Evolutionary conservation across 2,113 vertebrate species (phyloP).

Genomic region (Alligator sinensis): DNA sequence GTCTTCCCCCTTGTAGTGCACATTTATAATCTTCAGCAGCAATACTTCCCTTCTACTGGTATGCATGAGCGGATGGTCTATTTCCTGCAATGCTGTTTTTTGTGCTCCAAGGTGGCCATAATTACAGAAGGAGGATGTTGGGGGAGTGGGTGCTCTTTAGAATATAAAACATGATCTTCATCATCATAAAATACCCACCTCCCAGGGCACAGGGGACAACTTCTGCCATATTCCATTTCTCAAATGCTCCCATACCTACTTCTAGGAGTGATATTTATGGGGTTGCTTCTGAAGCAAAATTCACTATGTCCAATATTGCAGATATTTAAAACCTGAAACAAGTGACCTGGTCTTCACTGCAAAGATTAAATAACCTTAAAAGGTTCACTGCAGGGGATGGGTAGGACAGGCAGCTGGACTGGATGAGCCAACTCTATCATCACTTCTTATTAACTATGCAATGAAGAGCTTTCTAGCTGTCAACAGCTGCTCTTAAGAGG

Average conservation of each 20-base stretch:
- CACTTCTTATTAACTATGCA: not conserved
- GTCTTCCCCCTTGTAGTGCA: not conserved
- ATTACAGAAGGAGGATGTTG: not conserved
- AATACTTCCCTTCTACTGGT: not conserved
- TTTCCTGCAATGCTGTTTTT: not conserved
- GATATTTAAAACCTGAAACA: not conserved
- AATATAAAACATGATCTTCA: not conserved
- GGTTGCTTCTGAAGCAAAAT: not conserved
- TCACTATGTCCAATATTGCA: not conserved
- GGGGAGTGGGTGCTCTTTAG: not conserved
- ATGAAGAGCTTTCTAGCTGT: not conserved
- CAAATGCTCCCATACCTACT: not conserved
- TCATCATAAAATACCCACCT: not conserved
- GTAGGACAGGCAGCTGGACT: not conserved
- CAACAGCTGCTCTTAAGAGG: not conserved
- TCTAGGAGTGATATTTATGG: too few relatives aligned
- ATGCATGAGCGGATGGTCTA: not conserved
- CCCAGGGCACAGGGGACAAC: not conserved
- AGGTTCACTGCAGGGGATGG: not conserved
- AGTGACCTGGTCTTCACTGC: not conserved
- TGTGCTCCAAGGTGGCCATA: not conserved
- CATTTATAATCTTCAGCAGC: not conserved
- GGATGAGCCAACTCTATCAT: not conserved
- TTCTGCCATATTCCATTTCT: not conserved
- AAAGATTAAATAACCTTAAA: not conserved